Percentiles rank a stretch among this genome's conserved stretches.
Conservation (phyloP, 2,113 vertebrate species). For the Mungos mungo region DNA sequence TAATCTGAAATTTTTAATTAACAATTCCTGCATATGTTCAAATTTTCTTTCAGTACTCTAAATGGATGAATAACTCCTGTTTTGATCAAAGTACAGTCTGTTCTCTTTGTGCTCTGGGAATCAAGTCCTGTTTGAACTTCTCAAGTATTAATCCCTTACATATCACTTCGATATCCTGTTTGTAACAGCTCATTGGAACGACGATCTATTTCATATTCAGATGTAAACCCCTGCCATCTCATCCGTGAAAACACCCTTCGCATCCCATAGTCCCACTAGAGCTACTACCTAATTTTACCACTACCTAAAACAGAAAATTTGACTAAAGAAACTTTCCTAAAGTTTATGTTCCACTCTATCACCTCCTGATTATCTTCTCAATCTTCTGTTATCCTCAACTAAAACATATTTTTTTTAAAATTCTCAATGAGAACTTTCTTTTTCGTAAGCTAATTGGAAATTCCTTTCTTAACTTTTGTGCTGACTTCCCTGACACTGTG, state of each 20-base stretch:
- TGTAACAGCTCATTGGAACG: background rate
- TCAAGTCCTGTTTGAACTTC: background rate
- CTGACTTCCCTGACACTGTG: background rate
- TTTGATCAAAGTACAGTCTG: background rate
- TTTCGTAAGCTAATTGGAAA: background rate
- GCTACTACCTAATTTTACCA: background rate
- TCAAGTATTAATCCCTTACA: background rate
- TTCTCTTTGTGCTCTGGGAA: background rate
- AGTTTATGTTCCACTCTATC: background rate
- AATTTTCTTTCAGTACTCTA: background rate
- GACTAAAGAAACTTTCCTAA: background rate
- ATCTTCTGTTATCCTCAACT: background rate
- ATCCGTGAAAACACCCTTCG: background rate
- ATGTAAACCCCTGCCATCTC: background rate
- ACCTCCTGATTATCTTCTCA: background rate
- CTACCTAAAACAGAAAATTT: background rate
- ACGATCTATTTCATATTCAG: background rate
- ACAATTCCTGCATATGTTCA: background rate
- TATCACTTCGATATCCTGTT: background rate
- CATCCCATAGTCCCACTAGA: fast-evolving
- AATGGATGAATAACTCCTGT: background rate
- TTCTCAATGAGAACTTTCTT: background rate
- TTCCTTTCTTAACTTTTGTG: background rate
- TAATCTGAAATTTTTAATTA: background rate
- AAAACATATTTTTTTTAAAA: background rate